A percentile compares a stretch with the other conserved stretches of the same genome.
phyloP scores from a whole-genome alignment of 2,797 vertebrate genomes.

The Cyclopterus lumpus region DNA sequence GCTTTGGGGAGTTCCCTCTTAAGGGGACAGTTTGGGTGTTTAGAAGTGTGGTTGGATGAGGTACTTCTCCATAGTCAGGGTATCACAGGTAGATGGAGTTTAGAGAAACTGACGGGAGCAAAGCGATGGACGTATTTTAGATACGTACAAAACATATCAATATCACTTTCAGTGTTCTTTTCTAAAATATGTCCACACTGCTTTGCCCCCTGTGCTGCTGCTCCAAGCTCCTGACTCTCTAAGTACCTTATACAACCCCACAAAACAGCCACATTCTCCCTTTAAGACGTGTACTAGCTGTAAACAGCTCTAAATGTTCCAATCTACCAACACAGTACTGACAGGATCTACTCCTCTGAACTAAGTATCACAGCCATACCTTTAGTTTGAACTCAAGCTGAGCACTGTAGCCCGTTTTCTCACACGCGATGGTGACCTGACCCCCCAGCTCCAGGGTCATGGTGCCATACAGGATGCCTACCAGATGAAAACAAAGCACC shows the following conservation, averaged over 20 bases:
- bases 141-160: too few relatives aligned
- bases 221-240: not conserved
- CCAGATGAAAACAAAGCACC: constrained; percentile 6
- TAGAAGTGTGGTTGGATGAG: not conserved
- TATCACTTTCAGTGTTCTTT: too few relatives aligned
- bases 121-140: too few relatives aligned
- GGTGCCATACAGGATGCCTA: constrained; percentile 97
- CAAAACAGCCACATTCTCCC: not conserved
- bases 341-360: too few relatives aligned
- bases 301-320: not conserved
- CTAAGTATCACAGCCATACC: constrained; percentile 77
- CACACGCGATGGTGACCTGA: constrained; percentile 91
- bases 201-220: not conserved
- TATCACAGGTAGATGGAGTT: not conserved
- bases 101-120: not conserved
- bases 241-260: not conserved
- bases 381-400: constrained; percentile 98
- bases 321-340: not conserved
- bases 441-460: constrained; percentile 98
- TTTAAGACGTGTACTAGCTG: not conserved
- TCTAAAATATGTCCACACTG: not conserved
- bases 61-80: not conserved
- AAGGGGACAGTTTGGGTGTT: not conserved
- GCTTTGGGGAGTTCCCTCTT: not conserved
- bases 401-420: constrained; percentile 98